These are phyloP conservation scores for Plodia interpunctella DNA, from an alignment of 1,140 invertebrate genomes.

Conservation along the genomic window DNA sequence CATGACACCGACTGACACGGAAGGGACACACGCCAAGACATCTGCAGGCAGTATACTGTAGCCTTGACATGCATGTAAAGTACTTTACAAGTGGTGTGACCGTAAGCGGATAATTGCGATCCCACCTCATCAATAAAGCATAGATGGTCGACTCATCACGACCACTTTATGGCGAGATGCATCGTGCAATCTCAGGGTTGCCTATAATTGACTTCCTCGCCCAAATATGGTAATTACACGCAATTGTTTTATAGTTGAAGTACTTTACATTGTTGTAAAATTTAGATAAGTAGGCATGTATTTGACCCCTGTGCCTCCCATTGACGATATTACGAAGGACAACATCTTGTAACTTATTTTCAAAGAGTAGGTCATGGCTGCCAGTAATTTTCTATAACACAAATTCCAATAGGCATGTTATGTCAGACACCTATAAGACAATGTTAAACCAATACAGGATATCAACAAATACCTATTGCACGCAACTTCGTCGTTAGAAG, in stretches of 20 bases:
- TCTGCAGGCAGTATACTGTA: slow-evolving; percentile 8
- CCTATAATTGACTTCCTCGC: slow-evolving; percentile 42
- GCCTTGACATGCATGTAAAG: slow-evolving; percentile 54
- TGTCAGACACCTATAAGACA: too few species aligned
- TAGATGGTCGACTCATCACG: slow-evolving; percentile 35
- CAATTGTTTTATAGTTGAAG: background rate
- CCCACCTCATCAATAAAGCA: slow-evolving; percentile 45
- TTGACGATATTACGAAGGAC: too few species aligned
- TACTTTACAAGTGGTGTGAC: slow-evolving; percentile 35
- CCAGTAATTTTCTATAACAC: too few species aligned
- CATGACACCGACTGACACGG: background rate
- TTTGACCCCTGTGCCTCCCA: too few species aligned
- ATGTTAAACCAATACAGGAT: too few species aligned
- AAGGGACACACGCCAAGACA: background rate
- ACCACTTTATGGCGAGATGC: slow-evolving; percentile 29
- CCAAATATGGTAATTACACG: slow-evolving; percentile 25
- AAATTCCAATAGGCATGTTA: too few species aligned
- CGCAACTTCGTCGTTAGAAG: too few species aligned
- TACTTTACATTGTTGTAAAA: background rate
- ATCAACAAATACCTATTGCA: too few species aligned
- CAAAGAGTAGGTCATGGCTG: too few species aligned
- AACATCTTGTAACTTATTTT: too few species aligned
- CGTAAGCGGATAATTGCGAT: slow-evolving; percentile 48
- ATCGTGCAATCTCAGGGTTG: slow-evolving; percentile 41
- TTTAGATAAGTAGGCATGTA: background rate